phyloP scores from a whole-genome alignment of 2,888 invertebrate species.

The Amphipoea oculea region DNA sequence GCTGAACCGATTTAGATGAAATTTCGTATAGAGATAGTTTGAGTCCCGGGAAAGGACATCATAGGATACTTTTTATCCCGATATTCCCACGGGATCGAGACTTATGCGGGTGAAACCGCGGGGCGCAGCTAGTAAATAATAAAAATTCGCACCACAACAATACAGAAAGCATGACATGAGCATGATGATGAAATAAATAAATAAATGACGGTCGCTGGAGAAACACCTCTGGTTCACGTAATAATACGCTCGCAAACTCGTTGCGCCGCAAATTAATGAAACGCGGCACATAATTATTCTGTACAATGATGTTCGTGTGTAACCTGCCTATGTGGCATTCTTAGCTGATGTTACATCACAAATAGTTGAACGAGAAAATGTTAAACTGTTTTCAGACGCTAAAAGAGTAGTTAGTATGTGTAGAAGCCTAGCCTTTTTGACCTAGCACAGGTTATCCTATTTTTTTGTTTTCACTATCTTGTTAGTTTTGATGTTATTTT shows the following conservation, averaged over 20 bases:
- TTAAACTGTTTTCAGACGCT: neutral
- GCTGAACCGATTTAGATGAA: no score
- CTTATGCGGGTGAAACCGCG: no score
- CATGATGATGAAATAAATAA: no score
- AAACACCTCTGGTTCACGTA: conserved; percentile 16
- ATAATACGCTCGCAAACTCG: conserved; percentile 36
- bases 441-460: no score
- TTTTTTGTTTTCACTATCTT: no score
- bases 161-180: neutral
- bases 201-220: neutral
- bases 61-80: no score
- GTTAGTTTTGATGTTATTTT: no score
- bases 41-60: no score
- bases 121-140: no score
- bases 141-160: neutral
- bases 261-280: conserved; percentile 45
- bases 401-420: neutral
- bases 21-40: no score
- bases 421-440: no score
- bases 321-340: conserved; percentile 9
- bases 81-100: no score
- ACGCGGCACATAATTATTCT: conserved; percentile 27
- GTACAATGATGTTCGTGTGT: conserved; percentile 28
- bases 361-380: neutral
- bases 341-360: conserved; percentile 17